Evolutionary conservation across 23 tunicate species (phyloP), one percentile per base, ranked within the genome.

Genomic region (Trididemnum miniatum): DNA sequence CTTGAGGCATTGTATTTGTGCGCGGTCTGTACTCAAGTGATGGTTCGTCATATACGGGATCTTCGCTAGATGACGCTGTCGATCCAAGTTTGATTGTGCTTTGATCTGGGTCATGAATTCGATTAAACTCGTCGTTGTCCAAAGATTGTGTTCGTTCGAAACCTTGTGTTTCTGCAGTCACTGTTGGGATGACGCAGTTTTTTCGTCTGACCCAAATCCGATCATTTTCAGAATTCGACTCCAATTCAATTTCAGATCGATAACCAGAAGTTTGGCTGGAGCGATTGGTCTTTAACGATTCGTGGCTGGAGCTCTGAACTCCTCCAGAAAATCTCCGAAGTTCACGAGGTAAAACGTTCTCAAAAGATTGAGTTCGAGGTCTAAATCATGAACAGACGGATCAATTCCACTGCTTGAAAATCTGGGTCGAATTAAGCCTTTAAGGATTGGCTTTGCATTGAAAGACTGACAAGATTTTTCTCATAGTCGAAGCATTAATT

Each of bases 171-270:
- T 39, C 34, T 1, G 60, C 1, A 5, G 72, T 1, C 29, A 69
- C 50, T n/a, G 51, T 54, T 32, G 79, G 86, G 39, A 66, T 65
- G 29, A 38, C 85, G 18, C 69, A 71, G 52, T 82, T 82, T 34
- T 74, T 20, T 28, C 35, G 59, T 32, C 59, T 73, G 32, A 38
- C 74, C 81, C 81, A 83, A 15, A 44, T 44, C 26, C 22, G 15
- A 35, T 49, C 5, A 35, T 30, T 59, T 26, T 39, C 63, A 9
- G 54, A 15, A n/a, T n/a, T n/a, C n/a, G n/a, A n/a, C 15, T 44
- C 54, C 7, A 65, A 59, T 50, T 88, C 93, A 7, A 85, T 51
- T 39, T 88, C 93, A 34, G 95, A 89, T 59, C 78, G 76, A 76
- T 89, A 84, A 29, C 88, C 88, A 25, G 81, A 79, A 12, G 87